These are phyloP conservation scores for Drosophila macrothrix DNA, from an alignment of 2,888 invertebrate species.

Conservation along the genomic window DNA sequence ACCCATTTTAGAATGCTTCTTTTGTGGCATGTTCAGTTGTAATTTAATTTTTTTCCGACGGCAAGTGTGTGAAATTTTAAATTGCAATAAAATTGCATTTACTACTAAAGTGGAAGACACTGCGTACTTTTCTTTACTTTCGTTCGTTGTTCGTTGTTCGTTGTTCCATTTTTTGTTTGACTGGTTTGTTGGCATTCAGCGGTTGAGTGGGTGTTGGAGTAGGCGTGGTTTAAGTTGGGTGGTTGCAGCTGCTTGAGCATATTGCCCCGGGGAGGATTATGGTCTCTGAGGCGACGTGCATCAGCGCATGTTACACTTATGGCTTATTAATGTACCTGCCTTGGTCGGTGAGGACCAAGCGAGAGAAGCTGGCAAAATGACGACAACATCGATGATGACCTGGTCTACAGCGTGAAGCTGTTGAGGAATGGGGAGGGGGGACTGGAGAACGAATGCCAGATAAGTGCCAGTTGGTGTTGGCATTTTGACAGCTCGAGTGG, in stretches of 20 bases:
- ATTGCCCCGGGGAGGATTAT: slow-evolving; percentile 12
- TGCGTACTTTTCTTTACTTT: slow-evolving; percentile 8
- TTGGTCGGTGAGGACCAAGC: not conserved
- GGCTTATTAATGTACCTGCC: slow-evolving; percentile 64
- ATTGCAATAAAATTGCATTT: slow-evolving; percentile 37
- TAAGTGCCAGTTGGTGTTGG: slow-evolving; percentile 62
- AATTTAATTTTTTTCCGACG: slow-evolving; percentile 39
- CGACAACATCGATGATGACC: slow-evolving; percentile 29
- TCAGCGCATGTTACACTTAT: slow-evolving; percentile 48
- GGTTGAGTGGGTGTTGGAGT: slow-evolving; percentile 1
- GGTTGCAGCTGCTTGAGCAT: slow-evolving; percentile 2
- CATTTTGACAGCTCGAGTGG: slow-evolving; percentile 60
- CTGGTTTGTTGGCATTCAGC: slow-evolving; percentile 25
- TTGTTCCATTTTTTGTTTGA: slow-evolving; percentile 18
- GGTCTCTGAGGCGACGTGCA: slow-evolving; percentile 20
- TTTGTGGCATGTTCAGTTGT: slow-evolving; percentile 34
- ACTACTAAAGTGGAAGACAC: slow-evolving; percentile 5
- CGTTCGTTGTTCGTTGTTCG: not conserved
- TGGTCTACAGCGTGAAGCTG: not conserved
- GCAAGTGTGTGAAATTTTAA: slow-evolving; percentile 46
- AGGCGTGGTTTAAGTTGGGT: not conserved
- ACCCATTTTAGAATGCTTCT: slow-evolving; percentile 11
- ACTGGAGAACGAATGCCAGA: slow-evolving; percentile 27
- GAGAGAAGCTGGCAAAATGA: slow-evolving; percentile 36
- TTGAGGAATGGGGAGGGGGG: not conserved